Base-by-base conservation (phyloP, 2,113 vertebrate genomes). In the Daubentonia madagascariensis region DNA sequence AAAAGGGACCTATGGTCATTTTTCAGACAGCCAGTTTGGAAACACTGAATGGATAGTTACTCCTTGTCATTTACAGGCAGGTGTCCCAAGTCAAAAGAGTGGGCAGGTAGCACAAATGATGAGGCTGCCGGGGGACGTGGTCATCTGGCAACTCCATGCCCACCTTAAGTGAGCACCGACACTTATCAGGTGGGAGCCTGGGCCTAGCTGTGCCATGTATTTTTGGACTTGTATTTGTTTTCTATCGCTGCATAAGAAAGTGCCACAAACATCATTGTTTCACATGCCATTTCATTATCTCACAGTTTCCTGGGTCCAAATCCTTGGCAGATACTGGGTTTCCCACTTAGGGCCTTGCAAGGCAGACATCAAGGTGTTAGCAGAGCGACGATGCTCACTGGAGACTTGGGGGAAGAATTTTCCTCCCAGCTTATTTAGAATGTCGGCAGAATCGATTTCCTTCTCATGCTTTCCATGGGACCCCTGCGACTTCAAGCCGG, bases 51-150 rank as follows among this genome's bases (percentile, higher is more conserved):
- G 8, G 22, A 5, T 14, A n/a, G 13, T 9, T 8, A 12, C 9
- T 57, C 48, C 5, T 16, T 3, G 32, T 18, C 45, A 3, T 13
- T 28, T 18, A 17, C 1, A 28, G 67, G 50, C 7, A 17, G 13
- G 2, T 17, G n/a, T n/a, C 18, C 8, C 1, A 1, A 50, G 40
- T 61, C 40, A 11, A 43, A 54, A 54, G 40, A 28, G 23, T 37
- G 17, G 25, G 16, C 3, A 52, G 70, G 20, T 1, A 3, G 28
- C 76, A 9, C 0, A 35, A 4, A 32, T 2, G 45, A 8, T 2
- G 45, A 25, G 13, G 22, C 0, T 4, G 23, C 18, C 1, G 0
- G 12, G 9, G 43, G 35, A 6, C 0, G 3, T 35, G n/a, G 20
- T 28, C 5, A 8, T 1, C 23, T 0, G 0, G 30, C 2, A 8